phyloP scores from a whole-genome alignment of 2,888 invertebrate species.

The Crocallis elinguaria region DNA sequence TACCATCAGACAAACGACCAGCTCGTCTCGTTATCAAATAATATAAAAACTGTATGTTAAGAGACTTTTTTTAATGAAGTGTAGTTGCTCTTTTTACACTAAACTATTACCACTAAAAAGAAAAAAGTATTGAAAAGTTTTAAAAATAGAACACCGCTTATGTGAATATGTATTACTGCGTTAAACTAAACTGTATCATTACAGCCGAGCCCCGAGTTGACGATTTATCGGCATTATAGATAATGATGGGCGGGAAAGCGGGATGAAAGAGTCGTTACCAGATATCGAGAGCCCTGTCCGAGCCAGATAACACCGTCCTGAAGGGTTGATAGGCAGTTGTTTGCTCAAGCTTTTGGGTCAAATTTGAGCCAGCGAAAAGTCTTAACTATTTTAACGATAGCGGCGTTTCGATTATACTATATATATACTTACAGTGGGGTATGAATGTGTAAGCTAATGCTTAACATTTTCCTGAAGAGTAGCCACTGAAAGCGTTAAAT shows the following conservation, averaged over 20 bases:
- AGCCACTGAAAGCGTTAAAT: too few species aligned
- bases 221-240: conserved; percentile 50
- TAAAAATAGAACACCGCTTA: neutral
- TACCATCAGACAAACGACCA: too few species aligned
- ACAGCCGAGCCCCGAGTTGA: conserved; percentile 30
- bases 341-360: conserved; percentile 40
- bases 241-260: conserved; percentile 38
- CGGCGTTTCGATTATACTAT: too few species aligned
- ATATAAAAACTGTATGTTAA: too few species aligned
- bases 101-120: too few species aligned
- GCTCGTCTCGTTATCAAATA: too few species aligned
- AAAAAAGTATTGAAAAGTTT: too few species aligned
- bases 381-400: neutral
- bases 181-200: conserved; percentile 24
- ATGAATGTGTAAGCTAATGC: too few species aligned
- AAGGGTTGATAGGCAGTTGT: conserved; percentile 44
- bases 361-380: conserved; percentile 41
- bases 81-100: too few species aligned
- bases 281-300: conserved; percentile 64
- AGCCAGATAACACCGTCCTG: conserved; percentile 59
- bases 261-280: conserved; percentile 59
- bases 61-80: too few species aligned
- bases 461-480: too few species aligned
- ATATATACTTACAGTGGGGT: neutral
- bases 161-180: conserved; percentile 1